These are phyloP conservation scores for Rutilus rutilus DNA, from an alignment of 2,113 vertebrate species.

Conservation along the genomic window DNA sequence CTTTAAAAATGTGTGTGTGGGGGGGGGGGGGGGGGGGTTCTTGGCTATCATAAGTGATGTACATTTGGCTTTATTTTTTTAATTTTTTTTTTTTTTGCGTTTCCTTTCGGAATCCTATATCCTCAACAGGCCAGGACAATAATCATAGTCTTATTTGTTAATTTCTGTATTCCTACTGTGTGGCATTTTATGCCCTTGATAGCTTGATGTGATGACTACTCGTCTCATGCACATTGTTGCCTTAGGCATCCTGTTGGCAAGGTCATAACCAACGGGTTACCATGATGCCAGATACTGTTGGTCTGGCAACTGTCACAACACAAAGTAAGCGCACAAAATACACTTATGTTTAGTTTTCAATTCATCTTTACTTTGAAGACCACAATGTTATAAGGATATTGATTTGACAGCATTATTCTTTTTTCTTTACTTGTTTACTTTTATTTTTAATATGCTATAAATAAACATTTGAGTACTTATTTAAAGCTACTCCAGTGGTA, in stretches of 20 bases:
- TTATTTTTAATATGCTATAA: constrained; percentile 22
- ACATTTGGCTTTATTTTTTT: not conserved
- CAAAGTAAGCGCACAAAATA: not conserved
- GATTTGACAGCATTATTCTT: constrained; percentile 7
- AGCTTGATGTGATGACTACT: not conserved
- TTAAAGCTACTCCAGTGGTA: not conserved
- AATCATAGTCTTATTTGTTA: not conserved
- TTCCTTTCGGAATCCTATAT: not conserved
- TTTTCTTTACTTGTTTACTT: constrained; percentile 30
- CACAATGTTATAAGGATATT: not conserved
- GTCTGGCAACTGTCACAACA: constrained; percentile 9
- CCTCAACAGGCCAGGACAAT: not conserved
- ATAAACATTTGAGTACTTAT: constrained; percentile 25
- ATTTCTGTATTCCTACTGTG: not conserved
- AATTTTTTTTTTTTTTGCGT: not conserved
- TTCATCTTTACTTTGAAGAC: not conserved
- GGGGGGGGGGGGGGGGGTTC: too few species aligned
- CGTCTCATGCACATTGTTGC: not conserved
- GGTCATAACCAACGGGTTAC: constrained; percentile 22
- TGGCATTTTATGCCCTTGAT: not conserved
- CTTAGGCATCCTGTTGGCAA: constrained; percentile 16
- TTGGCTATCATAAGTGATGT: not conserved
- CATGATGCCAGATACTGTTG: not conserved
- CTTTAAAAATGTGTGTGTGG: too few species aligned
- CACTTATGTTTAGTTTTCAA: not conserved